phyloP scores from a whole-genome alignment of 2,113 vertebrate species.

The Calidris pugnax region DNA sequence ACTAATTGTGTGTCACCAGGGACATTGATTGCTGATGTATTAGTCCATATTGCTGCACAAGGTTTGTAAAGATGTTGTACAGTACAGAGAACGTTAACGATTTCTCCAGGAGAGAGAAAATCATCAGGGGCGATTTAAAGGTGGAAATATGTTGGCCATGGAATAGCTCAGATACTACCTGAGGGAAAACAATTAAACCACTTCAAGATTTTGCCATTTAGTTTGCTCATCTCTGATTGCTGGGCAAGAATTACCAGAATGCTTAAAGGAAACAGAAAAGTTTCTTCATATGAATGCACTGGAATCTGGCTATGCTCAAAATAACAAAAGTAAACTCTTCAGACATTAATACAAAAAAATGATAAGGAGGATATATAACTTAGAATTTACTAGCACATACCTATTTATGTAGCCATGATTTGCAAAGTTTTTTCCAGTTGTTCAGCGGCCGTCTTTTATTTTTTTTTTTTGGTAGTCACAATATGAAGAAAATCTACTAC shows the following conservation, averaged over 20 bases:
- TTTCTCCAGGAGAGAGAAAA: background rate
- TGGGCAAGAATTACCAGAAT: background rate
- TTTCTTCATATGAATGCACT: background rate
- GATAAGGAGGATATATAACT: background rate
- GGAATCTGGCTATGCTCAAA: background rate
- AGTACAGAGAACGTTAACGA: background rate
- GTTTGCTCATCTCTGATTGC: background rate
- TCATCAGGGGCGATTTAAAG: background rate
- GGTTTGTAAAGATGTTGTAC: background rate
- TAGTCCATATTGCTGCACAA: background rate
- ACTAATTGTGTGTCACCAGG: fast-evolving
- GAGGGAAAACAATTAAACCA: background rate
- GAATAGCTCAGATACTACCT: background rate
- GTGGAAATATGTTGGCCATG: background rate
- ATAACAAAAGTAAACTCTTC: background rate
- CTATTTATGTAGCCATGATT: background rate
- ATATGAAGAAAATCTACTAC: background rate
- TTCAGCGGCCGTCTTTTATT: background rate
- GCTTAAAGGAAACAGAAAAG: background rate
- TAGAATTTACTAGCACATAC: background rate
- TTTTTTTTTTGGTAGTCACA: background rate
- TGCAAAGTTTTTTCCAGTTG: background rate
- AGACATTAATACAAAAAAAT: background rate
- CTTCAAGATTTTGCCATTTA: background rate
- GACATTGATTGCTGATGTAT: background rate